A percentile compares a stretch with the other conserved stretches of the same genome.
Evolutionary conservation across 2,113 vertebrate genomes (phyloP).

Genomic region (Erinaceus europaeus): DNA sequence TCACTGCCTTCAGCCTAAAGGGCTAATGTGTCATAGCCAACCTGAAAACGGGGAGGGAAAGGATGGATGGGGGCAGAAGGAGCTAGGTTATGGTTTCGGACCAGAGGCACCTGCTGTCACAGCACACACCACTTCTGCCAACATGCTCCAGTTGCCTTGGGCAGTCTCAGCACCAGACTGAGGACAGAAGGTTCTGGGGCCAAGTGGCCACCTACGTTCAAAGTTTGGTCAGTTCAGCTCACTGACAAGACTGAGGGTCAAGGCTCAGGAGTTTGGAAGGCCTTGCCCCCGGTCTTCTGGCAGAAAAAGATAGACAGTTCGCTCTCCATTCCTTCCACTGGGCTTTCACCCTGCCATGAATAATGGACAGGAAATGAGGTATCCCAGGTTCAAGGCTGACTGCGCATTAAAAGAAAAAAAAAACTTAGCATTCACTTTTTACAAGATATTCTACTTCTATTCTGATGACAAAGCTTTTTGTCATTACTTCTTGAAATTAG

Average conservation of each 20-base stretch:
- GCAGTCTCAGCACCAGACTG: no score
- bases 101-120: rapidly evolving
- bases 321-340: no score
- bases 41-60: no score
- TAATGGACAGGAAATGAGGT: not conserved
- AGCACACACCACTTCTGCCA: not conserved
- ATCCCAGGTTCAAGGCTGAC: not conserved
- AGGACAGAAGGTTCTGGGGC: no score
- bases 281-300: not conserved
- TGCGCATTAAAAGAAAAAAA: not conserved
- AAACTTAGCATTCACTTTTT: not conserved
- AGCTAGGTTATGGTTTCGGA: no score
- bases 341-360: not conserved
- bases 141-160: no score
- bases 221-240: no score
- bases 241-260: not conserved
- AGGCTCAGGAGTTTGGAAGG: not conserved
- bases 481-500: not conserved
- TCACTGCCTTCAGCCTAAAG: not conserved
- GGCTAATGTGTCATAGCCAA: no score
- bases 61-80: no score
- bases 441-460: not conserved
- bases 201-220: no score
- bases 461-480: not conserved
- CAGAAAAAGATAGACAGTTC: not conserved